Percentiles rank a stretch among this genome's conserved stretches.
These are phyloP conservation scores for Meloidogyne exigua DNA, from an alignment of 1,140 invertebrate genomes.

Conservation along the genomic window DNA sequence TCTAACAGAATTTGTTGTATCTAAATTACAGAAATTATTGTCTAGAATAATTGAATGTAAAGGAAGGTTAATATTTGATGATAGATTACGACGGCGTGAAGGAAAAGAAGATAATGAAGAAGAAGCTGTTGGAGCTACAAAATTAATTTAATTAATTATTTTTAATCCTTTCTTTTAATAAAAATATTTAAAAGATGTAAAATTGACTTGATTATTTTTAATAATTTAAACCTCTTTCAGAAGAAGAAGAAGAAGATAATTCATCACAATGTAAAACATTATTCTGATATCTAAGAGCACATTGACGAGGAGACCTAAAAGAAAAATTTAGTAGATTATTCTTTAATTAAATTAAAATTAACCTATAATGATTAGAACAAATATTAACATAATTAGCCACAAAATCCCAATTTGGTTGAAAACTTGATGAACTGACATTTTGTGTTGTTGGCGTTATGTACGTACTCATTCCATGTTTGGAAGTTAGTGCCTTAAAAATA, in stretches of 20 bases:
- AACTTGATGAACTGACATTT: neutral
- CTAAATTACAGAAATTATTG: constrained; percentile 1
- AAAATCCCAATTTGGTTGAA: constrained; percentile 40
- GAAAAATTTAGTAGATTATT: constrained; percentile 14
- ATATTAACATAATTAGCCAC: constrained; percentile 33
- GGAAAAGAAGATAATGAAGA: neutral
- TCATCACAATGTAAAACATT: constrained; percentile 26
- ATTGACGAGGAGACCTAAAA: constrained; percentile 36
- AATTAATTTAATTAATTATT: neutral
- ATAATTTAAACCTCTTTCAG: neutral
- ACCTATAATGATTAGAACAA: constrained; percentile 24
- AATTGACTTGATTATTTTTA: no score
- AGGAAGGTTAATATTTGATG: neutral
- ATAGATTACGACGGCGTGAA: neutral
- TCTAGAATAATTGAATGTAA: constrained; percentile 14
- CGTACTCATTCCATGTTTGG: neutral
- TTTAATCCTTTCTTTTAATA: no score
- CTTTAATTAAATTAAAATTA: neutral
- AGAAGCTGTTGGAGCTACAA: neutral
- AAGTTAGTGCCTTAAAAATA: neutral
- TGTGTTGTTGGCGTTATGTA: neutral
- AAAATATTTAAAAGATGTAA: no score
- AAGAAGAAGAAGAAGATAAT: neutral
- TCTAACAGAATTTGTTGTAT: constrained; percentile 7
- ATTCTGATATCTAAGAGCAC: constrained; percentile 28